These are phyloP conservation scores for Brachystomella parvula DNA, from an alignment of 1,140 invertebrate genomes.

Conservation along the genomic window DNA sequence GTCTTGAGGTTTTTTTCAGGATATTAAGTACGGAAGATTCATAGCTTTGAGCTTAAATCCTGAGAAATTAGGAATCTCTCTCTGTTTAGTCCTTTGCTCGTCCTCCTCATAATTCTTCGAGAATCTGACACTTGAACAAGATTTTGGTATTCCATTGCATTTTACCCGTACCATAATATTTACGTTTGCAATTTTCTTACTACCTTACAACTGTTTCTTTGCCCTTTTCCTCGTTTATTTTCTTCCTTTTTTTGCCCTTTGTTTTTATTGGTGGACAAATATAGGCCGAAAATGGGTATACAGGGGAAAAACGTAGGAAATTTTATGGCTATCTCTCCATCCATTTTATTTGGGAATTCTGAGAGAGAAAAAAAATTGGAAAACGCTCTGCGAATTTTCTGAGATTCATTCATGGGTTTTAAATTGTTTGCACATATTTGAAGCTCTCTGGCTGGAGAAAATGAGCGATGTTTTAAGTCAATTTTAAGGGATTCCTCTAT, in stretches of 20 bases:
- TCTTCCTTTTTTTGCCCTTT: neutral
- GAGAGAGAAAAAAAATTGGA: neutral
- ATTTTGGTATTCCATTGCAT: slow-evolving; percentile 6
- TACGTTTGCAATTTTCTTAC: slow-evolving; percentile 4
- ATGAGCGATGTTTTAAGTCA: neutral
- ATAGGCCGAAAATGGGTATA: neutral
- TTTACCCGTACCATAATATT: slow-evolving; percentile 5
- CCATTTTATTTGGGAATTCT: neutral
- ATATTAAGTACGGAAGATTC: slow-evolving; percentile 1
- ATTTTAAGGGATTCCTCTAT: neutral
- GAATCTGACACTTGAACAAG: slow-evolving; percentile 3
- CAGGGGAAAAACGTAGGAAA: neutral
- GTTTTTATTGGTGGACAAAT: neutral
- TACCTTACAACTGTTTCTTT: no score
- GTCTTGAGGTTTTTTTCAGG: no score
- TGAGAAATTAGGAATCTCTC: neutral
- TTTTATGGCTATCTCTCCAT: neutral
- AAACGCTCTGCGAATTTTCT: no score
- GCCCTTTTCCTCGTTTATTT: neutral
- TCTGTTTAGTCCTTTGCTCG: neutral
- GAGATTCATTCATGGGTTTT: no score
- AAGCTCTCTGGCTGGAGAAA: neutral
- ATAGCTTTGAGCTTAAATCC: neutral
- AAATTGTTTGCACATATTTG: neutral
- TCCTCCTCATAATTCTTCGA: neutral